Percentiles rank a stretch among this genome's conserved stretches.
phyloP scores from a whole-genome alignment of 92 coral and sea anemone genomes.

The Siderastrea siderea region DNA sequence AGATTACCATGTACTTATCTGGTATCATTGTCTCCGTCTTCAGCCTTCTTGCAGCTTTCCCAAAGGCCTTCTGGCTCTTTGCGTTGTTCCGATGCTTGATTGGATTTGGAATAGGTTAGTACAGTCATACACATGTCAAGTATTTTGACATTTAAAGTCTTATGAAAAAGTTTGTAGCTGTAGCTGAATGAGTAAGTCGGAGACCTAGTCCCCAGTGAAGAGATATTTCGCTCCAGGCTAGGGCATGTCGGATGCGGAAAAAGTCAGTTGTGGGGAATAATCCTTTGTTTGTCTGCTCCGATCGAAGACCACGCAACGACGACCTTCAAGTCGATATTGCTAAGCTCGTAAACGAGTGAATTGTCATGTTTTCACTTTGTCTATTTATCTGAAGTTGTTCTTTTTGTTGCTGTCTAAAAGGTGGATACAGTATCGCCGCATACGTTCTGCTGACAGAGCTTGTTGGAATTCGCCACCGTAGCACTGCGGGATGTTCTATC shows the following conservation, averaged over 20 bases:
- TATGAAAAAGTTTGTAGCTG: neutral
- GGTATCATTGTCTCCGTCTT: conserved; percentile 21
- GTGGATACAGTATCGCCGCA: conserved; percentile 58
- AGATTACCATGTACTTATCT: conserved; percentile 37
- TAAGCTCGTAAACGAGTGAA: too few relatives aligned
- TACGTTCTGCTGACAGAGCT: conserved; percentile 44
- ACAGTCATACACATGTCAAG: too few relatives aligned
- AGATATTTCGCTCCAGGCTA: too few relatives aligned
- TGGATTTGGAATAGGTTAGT: conserved; percentile 70
- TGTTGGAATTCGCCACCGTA: conserved; percentile 55
- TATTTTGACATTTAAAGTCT: neutral
- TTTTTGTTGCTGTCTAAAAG: neutral
- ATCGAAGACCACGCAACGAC: too few relatives aligned
- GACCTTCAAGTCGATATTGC: too few relatives aligned
- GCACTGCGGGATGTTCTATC: conserved; percentile 51
- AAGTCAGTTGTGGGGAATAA: too few relatives aligned
- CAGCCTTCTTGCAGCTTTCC: conserved; percentile 56
- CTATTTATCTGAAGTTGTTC: neutral
- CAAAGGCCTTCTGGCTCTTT: conserved; percentile 63
- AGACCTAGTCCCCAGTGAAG: too few relatives aligned
- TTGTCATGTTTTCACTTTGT: too few relatives aligned
- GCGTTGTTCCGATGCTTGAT: conserved; percentile 49
- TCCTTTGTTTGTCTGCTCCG: too few relatives aligned
- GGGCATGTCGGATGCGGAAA: too few relatives aligned
- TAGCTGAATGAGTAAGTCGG: too few relatives aligned